Evolutionary conservation across 2,888 invertebrate species (phyloP).

Genomic region (Tineola bisselliella): DNA sequence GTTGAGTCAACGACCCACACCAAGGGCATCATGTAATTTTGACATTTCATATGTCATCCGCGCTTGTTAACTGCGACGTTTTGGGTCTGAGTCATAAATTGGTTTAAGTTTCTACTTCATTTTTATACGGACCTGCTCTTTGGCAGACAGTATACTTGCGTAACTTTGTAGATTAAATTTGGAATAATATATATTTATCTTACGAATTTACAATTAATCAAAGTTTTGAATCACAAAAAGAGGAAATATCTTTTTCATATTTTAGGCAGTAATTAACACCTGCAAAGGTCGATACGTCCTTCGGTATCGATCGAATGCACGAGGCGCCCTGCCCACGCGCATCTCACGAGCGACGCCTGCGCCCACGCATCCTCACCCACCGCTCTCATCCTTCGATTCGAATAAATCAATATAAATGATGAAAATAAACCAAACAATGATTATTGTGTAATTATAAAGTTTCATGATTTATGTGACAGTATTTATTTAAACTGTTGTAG

Average conservation of each 20-base stretch:
- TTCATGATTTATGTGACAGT: conserved; percentile 39
- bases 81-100: conserved; percentile 32
- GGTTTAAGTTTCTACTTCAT: background rate
- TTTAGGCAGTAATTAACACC: conserved; percentile 35
- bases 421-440: conserved; percentile 11
- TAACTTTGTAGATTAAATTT: no score
- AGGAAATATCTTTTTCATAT: background rate
- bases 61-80: conserved; percentile 38
- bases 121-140: background rate
- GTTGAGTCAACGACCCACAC: conserved; percentile 34
- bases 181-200: no score
- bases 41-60: conserved; percentile 29
- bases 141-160: background rate
- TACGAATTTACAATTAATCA: no score
- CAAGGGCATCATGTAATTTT: conserved; percentile 35
- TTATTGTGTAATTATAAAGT: conserved; percentile 37
- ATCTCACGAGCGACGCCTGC: background rate
- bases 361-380: conserved; percentile 10
- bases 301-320: conserved; percentile 15
- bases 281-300: conserved; percentile 29
- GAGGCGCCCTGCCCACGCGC: conserved; percentile 17
- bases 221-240: background rate
- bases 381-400: conserved; percentile 21
- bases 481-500: conserved; percentile 29
- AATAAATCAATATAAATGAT: conserved; percentile 38